Evolutionary conservation across 2,113 vertebrate genomes (phyloP), one percentile per base, ranked within the genome.

Genomic region (Cygnus buccinator): DNA sequence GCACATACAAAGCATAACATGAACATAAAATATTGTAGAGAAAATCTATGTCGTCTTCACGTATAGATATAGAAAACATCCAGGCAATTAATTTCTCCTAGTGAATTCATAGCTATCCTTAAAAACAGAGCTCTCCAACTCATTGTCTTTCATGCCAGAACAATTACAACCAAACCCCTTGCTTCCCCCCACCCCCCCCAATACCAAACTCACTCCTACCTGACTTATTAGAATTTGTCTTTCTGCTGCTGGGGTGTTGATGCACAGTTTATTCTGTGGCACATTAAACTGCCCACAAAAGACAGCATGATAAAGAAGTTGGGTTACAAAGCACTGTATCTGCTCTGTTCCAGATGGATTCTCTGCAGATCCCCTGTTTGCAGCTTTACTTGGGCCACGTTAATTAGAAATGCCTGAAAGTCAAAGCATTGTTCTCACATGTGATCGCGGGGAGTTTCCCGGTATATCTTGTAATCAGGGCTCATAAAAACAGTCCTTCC

Each of bases 341-440:
- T 76, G 66, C 80, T 66, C 80, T 58, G 33, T 81, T 78, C 65
- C 61, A 23, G 58, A 39, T 29, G 33, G 63, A 85, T 89, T 92
- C 88, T 76, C 77, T 6, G 22, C 63, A 70, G 73, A 83, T 73
- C 87, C 54, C 20, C 5, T 22, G 12, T 70, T 93, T 8, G 8
- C 74, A 82, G 61, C 58, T 70, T 50, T 25, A 13, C 39, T 55
- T 5, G 0, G 12, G 68, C 93, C 95, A 96, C 90, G 94, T 93
- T 96, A 84, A 94, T 96, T 86, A 94, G 87, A 94, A 71, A 83
- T 1, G 10, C 46, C 37, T 73, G 88, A 71, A 92, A 92, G 73
- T 2, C 75, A 73, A 77, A 91, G 85, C 88, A 37, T 5, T 1
- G 0, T 2, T 70, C 80, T 67, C 3, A 0, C 33, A 1, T 12